Percentiles rank a stretch among this genome's conserved stretches.
Evolutionary conservation across 2,888 invertebrate genomes (phyloP).

Genomic region (Hoplodrina blanda): DNA sequence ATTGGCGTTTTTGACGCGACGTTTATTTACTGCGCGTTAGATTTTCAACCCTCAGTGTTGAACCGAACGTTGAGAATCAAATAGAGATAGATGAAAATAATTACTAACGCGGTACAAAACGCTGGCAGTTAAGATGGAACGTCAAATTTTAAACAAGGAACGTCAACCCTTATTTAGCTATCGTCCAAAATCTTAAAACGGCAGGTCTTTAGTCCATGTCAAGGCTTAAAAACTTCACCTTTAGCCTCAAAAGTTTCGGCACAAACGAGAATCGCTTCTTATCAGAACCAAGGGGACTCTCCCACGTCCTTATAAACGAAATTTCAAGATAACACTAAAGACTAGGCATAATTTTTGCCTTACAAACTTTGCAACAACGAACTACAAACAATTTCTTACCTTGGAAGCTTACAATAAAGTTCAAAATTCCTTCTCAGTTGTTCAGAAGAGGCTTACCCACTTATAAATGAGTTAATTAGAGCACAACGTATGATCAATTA

Average conservation of each 20-base stretch:
- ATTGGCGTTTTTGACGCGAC: too few relatives aligned
- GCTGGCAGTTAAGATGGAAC: not conserved
- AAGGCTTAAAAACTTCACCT: constrained; percentile 22
- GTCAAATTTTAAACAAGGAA: constrained; percentile 1
- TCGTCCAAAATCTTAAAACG: constrained; percentile 17
- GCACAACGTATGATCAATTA: constrained; percentile 64
- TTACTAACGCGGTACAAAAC: too few relatives aligned
- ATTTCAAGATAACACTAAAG: constrained; percentile 50
- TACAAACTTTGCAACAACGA: constrained; percentile 1
- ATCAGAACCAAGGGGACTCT: constrained; percentile 43
- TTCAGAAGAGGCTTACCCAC: constrained; percentile 6
- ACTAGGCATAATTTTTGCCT: constrained; percentile 46
- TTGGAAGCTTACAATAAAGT: not conserved
- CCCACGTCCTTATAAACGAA: constrained; percentile 36
- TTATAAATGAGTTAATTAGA: constrained; percentile 56
- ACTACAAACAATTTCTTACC: not conserved
- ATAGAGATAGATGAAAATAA: too few relatives aligned
- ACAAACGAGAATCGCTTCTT: constrained; percentile 42
- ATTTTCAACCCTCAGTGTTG: too few relatives aligned
- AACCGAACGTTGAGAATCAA: too few relatives aligned
- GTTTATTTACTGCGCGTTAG: too few relatives aligned
- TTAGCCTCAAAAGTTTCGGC: constrained; percentile 32
- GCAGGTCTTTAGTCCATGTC: constrained; percentile 18
- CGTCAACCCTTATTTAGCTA: constrained; percentile 16
- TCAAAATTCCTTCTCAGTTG: not conserved